Evolutionary conservation across 2,888 invertebrate genomes (phyloP).

Genomic region (Eudemis profundana): DNA sequence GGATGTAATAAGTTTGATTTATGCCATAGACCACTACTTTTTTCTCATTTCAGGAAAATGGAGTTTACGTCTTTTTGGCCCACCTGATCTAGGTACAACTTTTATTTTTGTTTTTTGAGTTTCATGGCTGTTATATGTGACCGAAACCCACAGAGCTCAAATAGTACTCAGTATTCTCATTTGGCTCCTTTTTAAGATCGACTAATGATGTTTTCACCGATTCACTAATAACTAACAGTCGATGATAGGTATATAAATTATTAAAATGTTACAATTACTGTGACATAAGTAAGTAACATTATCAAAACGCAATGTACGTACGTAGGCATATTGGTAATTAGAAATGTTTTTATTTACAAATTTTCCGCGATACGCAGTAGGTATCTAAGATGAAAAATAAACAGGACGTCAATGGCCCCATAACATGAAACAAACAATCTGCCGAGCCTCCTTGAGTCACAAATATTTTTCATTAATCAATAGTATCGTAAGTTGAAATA

Average conservation of each 20-base stretch:
- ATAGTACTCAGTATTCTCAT: too few relatives aligned
- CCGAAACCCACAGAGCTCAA: too few relatives aligned
- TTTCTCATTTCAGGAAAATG: too few relatives aligned
- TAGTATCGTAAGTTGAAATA: conserved; percentile 21
- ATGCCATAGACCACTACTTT: too few relatives aligned
- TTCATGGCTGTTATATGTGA: too few relatives aligned
- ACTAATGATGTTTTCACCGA: not conserved
- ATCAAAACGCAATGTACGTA: conserved; percentile 2
- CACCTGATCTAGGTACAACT: too few relatives aligned
- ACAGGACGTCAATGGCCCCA: conserved; percentile 28
- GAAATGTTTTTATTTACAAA: conserved; percentile 4
- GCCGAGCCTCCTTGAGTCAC: conserved; percentile 25
- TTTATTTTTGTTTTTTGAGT: too few relatives aligned
- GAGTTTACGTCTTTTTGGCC: too few relatives aligned
- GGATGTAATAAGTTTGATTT: too few relatives aligned
- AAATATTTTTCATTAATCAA: conserved; percentile 38
- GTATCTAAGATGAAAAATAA: conserved; percentile 10
- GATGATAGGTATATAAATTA: too few relatives aligned
- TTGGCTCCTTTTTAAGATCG: too few relatives aligned
- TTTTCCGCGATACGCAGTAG: conserved; percentile 1
- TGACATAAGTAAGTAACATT: not conserved
- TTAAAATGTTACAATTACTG: not conserved
- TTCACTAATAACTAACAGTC: not conserved
- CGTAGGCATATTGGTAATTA: not conserved
- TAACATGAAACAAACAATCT: conserved; percentile 2